Base-by-base conservation (phyloP, 53 echinoderm and acorn worm genomes). In the Zoroaster sp. region DNA sequence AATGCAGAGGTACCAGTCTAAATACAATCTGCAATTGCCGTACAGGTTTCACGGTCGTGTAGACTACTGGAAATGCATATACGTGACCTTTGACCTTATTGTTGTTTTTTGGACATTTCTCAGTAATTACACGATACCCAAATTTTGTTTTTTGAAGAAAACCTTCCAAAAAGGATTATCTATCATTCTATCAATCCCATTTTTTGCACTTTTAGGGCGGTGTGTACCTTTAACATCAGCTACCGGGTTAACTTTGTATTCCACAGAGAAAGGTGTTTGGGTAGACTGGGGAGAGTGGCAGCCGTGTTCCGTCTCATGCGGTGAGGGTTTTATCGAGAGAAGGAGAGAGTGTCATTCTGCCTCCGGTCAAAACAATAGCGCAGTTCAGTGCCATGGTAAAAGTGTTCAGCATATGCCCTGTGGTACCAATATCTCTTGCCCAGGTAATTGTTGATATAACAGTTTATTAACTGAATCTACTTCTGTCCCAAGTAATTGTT, bases 241-340 rank as follows among this genome's bases (percentile, higher is more conserved):
- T 5, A 12, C 15, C 42, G 18, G 13, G 0, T 28, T 47, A 39
- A 8, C 33, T 77, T 25, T 47, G 1, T 12, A 25, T 3, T 34
- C 23, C 33, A 4, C 40, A 94, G 94, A 91, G 39, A 74, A 89
- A 55, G 91, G 94, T 9, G 87, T 49, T 1, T 95, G 92, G 95
- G 52, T 74, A 15, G 77, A 74, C 17, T 95, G 95, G 92, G 68
- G 69, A 8, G 51, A 83, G 20, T 95, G 95, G 95, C 66, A 59
- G 31, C 43, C 71, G n/a, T 95, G 95, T 72, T 77, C 89, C 3
- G 88, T 78, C 47, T 92, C 95, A 12, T 95, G 92, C 59, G 91
- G 90, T 35, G 23, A 44, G 45, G 90, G 63, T 53, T 88, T 90
- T 18, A 74, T 40, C 11, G 36, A 42, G 37, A 83, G 73, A 31